phyloP scores from a whole-genome alignment of 2,113 vertebrate genomes.

The Aspiorhynchus laticeps region DNA sequence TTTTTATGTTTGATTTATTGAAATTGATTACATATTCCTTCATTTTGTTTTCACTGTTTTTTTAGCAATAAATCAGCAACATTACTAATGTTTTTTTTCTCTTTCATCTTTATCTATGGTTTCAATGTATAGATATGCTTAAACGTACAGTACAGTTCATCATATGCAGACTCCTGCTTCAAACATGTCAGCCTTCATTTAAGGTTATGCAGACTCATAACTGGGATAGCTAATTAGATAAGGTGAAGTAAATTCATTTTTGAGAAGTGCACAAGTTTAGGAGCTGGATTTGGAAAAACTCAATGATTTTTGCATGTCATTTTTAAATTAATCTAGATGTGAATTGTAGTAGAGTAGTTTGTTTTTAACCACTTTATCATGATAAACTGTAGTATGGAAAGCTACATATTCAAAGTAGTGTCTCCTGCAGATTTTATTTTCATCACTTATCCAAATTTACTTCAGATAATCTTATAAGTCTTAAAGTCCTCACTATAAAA shows the following conservation, averaged over 20 bases:
- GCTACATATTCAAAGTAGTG: neutral
- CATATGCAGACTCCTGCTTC: neutral
- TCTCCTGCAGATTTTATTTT: neutral
- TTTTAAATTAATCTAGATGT: neutral
- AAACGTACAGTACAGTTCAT: neutral
- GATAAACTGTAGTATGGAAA: neutral
- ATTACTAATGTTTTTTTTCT: neutral
- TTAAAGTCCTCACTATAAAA: neutral
- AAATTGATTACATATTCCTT: neutral
- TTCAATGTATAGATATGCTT: neutral
- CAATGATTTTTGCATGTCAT: neutral
- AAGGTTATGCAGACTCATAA: constrained; percentile 14
- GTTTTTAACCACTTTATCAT: neutral
- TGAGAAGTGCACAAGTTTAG: too few species aligned
- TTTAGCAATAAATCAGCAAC: neutral
- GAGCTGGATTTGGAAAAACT: neutral
- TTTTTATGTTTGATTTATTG: neutral
- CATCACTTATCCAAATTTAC: neutral
- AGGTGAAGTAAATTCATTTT: neutral
- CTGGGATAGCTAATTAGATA: neutral
- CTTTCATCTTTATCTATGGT: neutral
- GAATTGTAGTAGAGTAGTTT: neutral
- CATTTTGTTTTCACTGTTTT: neutral
- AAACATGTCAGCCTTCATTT: neutral
- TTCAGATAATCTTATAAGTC: neutral